Percentiles rank a stretch among this genome's conserved stretches.
Conservation (phyloP, 2,797 vertebrate genomes). For the Rhinogobio ventralis region DNA sequence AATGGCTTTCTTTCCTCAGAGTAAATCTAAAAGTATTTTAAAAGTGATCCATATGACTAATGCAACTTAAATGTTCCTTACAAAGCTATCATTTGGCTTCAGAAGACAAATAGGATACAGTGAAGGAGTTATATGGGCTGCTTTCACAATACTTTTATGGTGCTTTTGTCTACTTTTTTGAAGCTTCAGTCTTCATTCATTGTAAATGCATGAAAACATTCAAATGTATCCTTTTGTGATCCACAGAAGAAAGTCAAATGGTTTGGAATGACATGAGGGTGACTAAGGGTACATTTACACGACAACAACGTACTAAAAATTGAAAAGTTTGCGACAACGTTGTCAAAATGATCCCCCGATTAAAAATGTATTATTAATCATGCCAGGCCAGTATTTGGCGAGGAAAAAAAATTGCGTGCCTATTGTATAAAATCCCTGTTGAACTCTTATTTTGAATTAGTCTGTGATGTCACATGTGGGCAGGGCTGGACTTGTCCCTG, state of each 20-base stretch:
- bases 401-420: too few species aligned
- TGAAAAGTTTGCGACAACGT: fast-evolving
- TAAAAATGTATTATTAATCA: not conserved
- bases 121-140: not conserved
- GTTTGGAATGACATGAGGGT: not conserved
- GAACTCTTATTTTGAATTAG: not conserved
- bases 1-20: not conserved
- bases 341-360: not conserved
- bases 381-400: not conserved
- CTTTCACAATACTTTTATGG: not conserved
- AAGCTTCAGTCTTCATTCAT: not conserved
- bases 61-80: not conserved
- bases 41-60: not conserved
- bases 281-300: not conserved
- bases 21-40: not conserved
- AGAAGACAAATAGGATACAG: too few species aligned
- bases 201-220: not conserved
- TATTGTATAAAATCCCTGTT: not conserved
- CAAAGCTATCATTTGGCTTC: not conserved
- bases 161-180: not conserved
- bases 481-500: too few species aligned
- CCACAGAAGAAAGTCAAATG: not conserved
- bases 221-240: not conserved
- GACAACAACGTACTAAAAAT: not conserved
- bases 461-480: not conserved